phyloP scores from a whole-genome alignment of 2,113 vertebrate species.

The Tachycineta bicolor region DNA sequence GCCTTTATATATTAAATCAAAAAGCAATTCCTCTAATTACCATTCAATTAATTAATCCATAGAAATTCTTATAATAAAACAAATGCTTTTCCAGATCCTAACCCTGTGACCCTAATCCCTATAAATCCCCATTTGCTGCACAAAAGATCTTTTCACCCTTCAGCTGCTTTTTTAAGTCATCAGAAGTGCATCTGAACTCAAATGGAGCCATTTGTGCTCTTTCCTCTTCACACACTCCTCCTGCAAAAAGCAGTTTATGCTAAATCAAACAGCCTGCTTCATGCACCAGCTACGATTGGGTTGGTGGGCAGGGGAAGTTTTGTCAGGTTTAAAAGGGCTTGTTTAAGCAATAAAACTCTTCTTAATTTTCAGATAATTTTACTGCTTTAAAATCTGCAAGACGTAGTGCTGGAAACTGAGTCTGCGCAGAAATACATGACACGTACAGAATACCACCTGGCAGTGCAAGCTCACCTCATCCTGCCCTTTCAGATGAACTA shows the following conservation, averaged over 20 bases:
- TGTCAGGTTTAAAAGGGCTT: background rate
- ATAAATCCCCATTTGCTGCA: slow-evolving; percentile 48
- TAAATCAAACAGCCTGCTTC: background rate
- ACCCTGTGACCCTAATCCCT: slow-evolving; percentile 29
- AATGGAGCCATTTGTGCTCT: background rate
- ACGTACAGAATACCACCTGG: background rate
- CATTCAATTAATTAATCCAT: slow-evolving; percentile 11
- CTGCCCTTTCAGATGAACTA: slow-evolving; percentile 15
- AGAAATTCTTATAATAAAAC: slow-evolving; percentile 2
- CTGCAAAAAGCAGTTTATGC: background rate
- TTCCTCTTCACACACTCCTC: background rate
- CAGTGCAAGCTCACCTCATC: background rate
- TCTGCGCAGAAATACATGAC: background rate
- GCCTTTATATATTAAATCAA: slow-evolving; percentile 6
- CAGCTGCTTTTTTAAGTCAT: slow-evolving; percentile 2
- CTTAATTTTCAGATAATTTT: slow-evolving; percentile 12
- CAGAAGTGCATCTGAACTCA: slow-evolving; percentile 16
- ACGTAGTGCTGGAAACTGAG: background rate
- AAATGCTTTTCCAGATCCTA: slow-evolving; percentile 32
- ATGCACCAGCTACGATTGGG: background rate
- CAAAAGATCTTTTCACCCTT: slow-evolving; percentile 38
- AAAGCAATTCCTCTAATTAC: background rate
- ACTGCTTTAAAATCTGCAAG: background rate
- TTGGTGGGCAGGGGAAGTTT: background rate
- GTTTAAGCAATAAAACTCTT: slow-evolving; percentile 18